Conservation (phyloP, 2,113 vertebrate species). For the Dicerorhinus sumatrensis region DNA sequence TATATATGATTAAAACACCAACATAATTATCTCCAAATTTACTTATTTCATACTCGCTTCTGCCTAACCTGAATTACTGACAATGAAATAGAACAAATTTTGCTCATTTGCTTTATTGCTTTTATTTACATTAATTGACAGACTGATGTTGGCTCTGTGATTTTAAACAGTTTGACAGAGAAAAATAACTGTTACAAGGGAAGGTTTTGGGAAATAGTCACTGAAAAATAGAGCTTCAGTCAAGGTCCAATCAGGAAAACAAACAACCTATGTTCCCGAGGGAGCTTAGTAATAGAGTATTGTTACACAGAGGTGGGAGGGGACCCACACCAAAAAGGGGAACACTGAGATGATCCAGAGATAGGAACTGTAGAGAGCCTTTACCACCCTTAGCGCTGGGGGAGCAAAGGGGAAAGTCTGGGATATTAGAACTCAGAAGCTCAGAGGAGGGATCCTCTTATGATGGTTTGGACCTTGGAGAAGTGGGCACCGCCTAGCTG, state of each 20-base stretch:
- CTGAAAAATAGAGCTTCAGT: neutral
- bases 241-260: neutral
- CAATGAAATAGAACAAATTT: neutral
- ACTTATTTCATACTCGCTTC: neutral
- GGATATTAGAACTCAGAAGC: neutral
- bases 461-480: neutral
- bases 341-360: neutral
- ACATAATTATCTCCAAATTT: neutral
- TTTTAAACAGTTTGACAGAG: slow-evolving; percentile 34
- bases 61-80: neutral
- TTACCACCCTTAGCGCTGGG: neutral
- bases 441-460: neutral
- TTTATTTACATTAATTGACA: slow-evolving; percentile 34
- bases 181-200: slow-evolving; percentile 29
- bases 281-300: neutral
- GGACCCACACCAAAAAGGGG: neutral
- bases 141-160: neutral
- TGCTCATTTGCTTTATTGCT: slow-evolving; percentile 1
- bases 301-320: neutral
- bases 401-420: neutral
- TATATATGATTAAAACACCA: neutral
- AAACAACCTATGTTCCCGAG: neutral
- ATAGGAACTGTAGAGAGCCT: neutral
- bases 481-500: neutral
- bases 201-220: slow-evolving; percentile 1